phyloP scores from a whole-genome alignment of 1,140 invertebrate genomes.

The Tetramorium parvispinum region DNA sequence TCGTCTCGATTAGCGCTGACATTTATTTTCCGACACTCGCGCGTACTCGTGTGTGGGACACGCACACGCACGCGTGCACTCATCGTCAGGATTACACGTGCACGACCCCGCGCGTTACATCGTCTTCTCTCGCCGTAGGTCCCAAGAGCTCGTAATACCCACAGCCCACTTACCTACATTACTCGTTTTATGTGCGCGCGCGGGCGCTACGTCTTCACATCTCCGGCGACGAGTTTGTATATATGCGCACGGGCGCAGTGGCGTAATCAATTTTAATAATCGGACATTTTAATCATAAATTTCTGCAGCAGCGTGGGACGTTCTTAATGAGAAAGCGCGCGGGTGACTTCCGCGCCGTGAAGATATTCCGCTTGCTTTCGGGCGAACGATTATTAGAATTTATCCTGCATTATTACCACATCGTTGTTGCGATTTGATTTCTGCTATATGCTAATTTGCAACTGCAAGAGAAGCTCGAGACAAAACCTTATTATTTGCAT shows the following conservation, averaged over 20 bases:
- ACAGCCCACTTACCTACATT: slow-evolving; percentile 86
- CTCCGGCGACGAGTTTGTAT: slow-evolving; percentile 22
- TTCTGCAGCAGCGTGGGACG: slow-evolving; percentile 18
- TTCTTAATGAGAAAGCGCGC: slow-evolving; percentile 33
- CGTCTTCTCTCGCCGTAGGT: slow-evolving; percentile 67
- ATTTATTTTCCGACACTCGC: slow-evolving; percentile 57
- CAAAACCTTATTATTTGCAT: neutral
- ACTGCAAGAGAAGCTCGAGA: neutral
- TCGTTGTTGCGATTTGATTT: neutral
- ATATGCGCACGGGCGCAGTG: slow-evolving; percentile 18
- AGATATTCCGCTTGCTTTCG: neutral
- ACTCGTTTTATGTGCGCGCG: slow-evolving; percentile 54
- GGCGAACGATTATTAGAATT: neutral
- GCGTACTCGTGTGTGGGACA: neutral
- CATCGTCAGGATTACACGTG: slow-evolving; percentile 61
- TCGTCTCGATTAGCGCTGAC: slow-evolving; percentile 58
- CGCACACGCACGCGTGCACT: neutral
- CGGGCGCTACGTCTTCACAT: neutral
- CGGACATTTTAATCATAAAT: slow-evolving; percentile 40
- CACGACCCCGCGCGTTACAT: slow-evolving; percentile 66
- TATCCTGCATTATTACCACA: neutral
- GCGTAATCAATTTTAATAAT: slow-evolving; percentile 61
- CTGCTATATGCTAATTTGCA: neutral
- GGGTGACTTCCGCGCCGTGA: neutral
- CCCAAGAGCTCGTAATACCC: slow-evolving; percentile 77